Conservation (phyloP, 2,113 vertebrate genomes). For the Indri indri region DNA sequence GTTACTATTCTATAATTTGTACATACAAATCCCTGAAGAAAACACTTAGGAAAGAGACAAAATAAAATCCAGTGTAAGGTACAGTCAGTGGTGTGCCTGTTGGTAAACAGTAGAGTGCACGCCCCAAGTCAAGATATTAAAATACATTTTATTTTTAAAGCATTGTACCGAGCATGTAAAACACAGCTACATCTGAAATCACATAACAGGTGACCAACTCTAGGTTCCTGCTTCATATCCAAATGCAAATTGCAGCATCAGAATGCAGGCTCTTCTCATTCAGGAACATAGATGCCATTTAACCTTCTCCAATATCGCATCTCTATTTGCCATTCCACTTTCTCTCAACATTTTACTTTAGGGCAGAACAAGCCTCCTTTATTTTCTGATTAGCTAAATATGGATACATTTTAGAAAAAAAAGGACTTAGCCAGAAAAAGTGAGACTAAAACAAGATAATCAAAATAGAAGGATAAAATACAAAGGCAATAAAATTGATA, state of each 20-base stretch:
- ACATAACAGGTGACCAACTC: not conserved
- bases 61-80: slow-evolving; percentile 9
- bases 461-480: not conserved
- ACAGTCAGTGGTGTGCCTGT: not conserved
- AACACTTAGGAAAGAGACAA: not conserved
- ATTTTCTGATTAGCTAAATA: slow-evolving; percentile 1
- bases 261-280: not conserved
- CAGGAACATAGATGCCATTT: not conserved
- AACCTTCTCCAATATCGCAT: not conserved
- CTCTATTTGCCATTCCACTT: not conserved
- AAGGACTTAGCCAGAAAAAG: not conserved
- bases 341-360: not conserved
- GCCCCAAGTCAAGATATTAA: not conserved
- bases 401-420: not conserved
- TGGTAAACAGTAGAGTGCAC: not conserved
- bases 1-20: not conserved
- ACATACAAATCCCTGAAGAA: not conserved
- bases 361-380: not conserved
- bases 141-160: not conserved
- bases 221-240: not conserved
- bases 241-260: not conserved
- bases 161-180: not conserved
- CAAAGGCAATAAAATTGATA: not conserved
- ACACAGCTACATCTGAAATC: not conserved
- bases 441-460: not conserved